Base-by-base conservation (phyloP, 2,113 vertebrate genomes). In the human (Homo sapiens) region DNA sequence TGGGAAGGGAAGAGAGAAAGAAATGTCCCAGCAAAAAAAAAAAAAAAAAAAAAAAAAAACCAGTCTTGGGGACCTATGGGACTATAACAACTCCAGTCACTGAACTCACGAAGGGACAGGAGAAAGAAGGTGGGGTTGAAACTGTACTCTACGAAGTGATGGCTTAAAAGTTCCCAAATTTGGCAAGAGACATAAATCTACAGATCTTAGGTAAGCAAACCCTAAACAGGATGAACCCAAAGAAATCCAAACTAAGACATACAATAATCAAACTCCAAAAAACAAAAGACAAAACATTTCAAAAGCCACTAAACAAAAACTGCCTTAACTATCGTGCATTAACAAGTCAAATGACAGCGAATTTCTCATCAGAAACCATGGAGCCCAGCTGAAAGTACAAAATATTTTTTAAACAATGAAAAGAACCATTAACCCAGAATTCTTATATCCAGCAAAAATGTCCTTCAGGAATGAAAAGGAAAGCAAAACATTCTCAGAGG, bases 371-470 rank as follows among this genome's bases (percentile, higher is more conserved):
- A 64, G 61, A 64, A 12, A 64, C 27, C 61, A 64, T 64, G 61
- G 68, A 38, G 3, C 0, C 35, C 7, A 0, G 68, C 68, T 70
- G 35, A 38, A 20, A 68, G 66, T 68, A 17, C 3, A 0, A 68
- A 68, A 14, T 35, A n/a, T 35, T n/a, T 68, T 68, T 68, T 32
- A 68, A 70, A 16, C 8, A 17, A n/a, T 70, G 35, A 70, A 38
- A 70, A 70, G 68, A 70, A 70, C 35, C 35, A 20, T 70, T 70
- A 70, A 4, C n/a, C 0, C 35, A n/a, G 70, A 38, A 72, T 38
- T 20, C 70, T 22, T 55, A 40, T 2, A 22, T 11, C n/a, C n/a
- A 38, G 70, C 9, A 72, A 72, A 40, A 72, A 72, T 5, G 30
- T 38, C 70, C 70, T 40, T 72, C 18, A 3, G n/a, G 20, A 72